These are phyloP conservation scores for Penaeus vannamei DNA, from an alignment of 1,140 invertebrate genomes.

Conservation along the genomic window DNA sequence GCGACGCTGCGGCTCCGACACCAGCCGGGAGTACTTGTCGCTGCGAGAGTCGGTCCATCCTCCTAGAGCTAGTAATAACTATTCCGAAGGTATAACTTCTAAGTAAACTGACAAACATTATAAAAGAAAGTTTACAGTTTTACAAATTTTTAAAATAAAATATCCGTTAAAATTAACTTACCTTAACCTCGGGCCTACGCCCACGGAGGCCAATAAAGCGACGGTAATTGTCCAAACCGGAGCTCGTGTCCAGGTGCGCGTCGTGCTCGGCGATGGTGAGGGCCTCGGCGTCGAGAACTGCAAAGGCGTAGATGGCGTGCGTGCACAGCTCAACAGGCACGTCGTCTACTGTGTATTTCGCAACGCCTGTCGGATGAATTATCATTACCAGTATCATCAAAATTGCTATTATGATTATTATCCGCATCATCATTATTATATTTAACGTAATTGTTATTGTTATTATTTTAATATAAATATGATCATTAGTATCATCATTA, in stretches of 20 bases:
- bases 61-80: slow-evolving; percentile 83
- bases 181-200: slow-evolving; percentile 65
- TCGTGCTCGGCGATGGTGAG: slow-evolving; percentile 84
- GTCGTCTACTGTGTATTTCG: slow-evolving; percentile 87
- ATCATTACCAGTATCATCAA: not conserved
- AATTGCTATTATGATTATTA: not conserved
- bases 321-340: slow-evolving; percentile 86
- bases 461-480: no score
- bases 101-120: slow-evolving; percentile 26
- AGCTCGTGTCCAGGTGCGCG: slow-evolving; percentile 87
- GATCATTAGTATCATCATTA: no score
- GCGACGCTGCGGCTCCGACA: slow-evolving; percentile 69
- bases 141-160: no score
- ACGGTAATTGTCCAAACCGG: slow-evolving; percentile 75
- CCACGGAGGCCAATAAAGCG: slow-evolving; percentile 70
- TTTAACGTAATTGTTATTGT: no score
- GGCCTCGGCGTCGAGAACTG: slow-evolving; percentile 83
- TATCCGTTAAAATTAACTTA: not conserved
- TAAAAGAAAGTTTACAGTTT: not conserved
- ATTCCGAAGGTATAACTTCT: slow-evolving; percentile 70
- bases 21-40: slow-evolving; percentile 85
- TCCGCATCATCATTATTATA: no score
- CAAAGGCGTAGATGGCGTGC: slow-evolving; percentile 91
- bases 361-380: slow-evolving; percentile 74
- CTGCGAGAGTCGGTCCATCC: slow-evolving; percentile 90